Evolutionary conservation across 2,113 vertebrate species (phyloP).

Genomic region (Pterocles burchelli): DNA sequence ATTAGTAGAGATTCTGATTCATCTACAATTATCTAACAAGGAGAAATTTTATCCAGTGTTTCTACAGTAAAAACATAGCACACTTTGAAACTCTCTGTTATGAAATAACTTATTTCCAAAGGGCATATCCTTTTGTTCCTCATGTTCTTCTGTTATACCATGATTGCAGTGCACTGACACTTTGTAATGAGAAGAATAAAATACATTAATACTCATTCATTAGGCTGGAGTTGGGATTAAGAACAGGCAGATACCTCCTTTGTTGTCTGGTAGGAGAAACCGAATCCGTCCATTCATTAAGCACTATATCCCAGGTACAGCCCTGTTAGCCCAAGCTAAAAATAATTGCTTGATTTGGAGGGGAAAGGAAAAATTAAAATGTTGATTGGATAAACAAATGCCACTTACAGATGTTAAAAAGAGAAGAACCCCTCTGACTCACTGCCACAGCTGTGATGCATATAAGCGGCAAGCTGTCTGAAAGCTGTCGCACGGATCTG

Average conservation of each 20-base stretch:
- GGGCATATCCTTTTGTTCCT: not conserved
- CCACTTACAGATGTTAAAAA: not conserved
- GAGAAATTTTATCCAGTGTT: not conserved
- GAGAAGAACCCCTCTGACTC: not conserved
- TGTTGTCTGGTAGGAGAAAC: fast-evolving
- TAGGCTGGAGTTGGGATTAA: not conserved
- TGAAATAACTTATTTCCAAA: not conserved
- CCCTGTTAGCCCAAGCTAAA: not conserved
- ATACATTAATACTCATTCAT: not conserved
- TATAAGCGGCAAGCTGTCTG: not conserved
- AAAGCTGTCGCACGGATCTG: not conserved
- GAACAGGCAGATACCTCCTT: not conserved
- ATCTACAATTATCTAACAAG: not conserved
- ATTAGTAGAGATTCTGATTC: not conserved
- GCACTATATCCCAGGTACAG: not conserved
- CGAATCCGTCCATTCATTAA: not conserved
- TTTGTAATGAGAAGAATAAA: not conserved
- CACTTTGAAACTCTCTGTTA: not conserved
- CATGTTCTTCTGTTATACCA: not conserved
- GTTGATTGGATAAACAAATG: not conserved
- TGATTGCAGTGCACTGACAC: not conserved
- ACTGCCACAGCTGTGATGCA: not conserved
- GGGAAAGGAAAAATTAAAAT: not conserved
- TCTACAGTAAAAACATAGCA: not conserved
- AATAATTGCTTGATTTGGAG: not conserved